These are phyloP conservation scores for Erethizon dorsatum DNA, from an alignment of 2,797 vertebrate species.

Conservation along the genomic window DNA sequence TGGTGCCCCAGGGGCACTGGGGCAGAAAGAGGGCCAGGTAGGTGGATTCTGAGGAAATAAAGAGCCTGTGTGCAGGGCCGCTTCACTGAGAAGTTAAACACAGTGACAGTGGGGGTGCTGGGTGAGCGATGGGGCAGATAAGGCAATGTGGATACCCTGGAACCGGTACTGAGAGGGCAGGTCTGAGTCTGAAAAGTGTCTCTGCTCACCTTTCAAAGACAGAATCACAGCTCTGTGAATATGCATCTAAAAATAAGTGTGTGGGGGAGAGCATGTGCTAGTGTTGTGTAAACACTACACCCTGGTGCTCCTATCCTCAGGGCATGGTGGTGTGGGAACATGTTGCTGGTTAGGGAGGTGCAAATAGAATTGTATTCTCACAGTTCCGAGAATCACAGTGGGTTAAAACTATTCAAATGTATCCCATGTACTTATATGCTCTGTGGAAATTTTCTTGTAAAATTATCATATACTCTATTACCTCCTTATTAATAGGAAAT, in stretches of 20 bases:
- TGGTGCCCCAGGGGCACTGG: rapidly evolving
- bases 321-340: not conserved
- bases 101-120: rapidly evolving
- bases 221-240: not conserved
- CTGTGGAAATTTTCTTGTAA: slow-evolving; percentile 37
- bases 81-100: not conserved
- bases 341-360: slow-evolving; percentile 33
- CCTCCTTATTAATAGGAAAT: slow-evolving; percentile 39
- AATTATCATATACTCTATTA: slow-evolving; percentile 47
- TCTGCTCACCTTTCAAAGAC: slow-evolving; percentile 53
- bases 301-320: not conserved
- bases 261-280: no score
- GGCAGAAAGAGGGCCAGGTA: not conserved
- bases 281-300: not conserved
- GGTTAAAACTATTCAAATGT: slow-evolving; percentile 52
- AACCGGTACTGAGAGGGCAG: not conserved
- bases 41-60: not conserved
- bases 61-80: rapidly evolving
- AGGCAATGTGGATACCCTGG: not conserved
- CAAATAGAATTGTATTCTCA: slow-evolving; percentile 53
- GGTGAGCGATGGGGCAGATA: rapidly evolving
- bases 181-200: not conserved
- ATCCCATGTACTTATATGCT: not conserved
- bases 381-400: not conserved
- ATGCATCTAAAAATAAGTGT: slow-evolving; percentile 39